phyloP scores from a whole-genome alignment of 1,140 invertebrate species.

The Ptiloglossa arizonensis region DNA sequence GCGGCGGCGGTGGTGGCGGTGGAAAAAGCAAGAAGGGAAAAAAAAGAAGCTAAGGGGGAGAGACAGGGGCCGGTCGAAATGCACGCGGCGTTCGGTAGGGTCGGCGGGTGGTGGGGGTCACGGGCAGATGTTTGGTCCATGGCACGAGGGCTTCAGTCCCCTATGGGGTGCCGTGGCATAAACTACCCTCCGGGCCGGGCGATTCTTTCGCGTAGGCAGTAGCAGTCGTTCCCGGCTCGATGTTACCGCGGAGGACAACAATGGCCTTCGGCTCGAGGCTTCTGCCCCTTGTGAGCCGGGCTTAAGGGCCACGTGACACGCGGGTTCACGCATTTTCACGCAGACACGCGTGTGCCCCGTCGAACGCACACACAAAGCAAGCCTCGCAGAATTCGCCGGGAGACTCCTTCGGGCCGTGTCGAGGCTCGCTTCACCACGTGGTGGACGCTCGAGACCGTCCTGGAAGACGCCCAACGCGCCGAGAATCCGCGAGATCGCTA shows the following conservation, averaged over 20 bases:
- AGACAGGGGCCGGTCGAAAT: slow-evolving; percentile 21
- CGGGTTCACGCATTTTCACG: slow-evolving; percentile 33
- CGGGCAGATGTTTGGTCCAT: slow-evolving; percentile 80
- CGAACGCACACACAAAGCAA: slow-evolving; percentile 32
- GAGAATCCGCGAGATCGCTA: background rate
- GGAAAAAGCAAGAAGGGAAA: slow-evolving; percentile 3
- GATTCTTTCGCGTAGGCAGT: slow-evolving; percentile 35
- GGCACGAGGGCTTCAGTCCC: slow-evolving; percentile 73
- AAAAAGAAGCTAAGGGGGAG: too few relatives aligned
- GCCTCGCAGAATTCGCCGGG: slow-evolving; percentile 43
- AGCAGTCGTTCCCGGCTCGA: slow-evolving; percentile 9
- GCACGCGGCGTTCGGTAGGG: slow-evolving; percentile 22
- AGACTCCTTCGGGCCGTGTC: slow-evolving; percentile 28
- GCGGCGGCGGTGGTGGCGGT: background rate
- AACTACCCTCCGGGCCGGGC: slow-evolving; percentile 71
- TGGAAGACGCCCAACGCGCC: background rate
- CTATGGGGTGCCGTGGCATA: slow-evolving; percentile 74
- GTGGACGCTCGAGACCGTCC: background rate
- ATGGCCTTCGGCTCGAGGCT: slow-evolving; percentile 30
- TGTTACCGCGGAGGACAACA: slow-evolving; percentile 27
- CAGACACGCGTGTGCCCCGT: background rate
- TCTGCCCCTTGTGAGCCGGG: slow-evolving; percentile 49
- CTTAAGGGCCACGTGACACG: slow-evolving; percentile 57
- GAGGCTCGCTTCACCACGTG: slow-evolving; percentile 31
- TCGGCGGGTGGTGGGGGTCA: slow-evolving; percentile 55